Conservation (phyloP, 64 coral and sea anemone genomes). For the Catalaphyllia jardinei region DNA sequence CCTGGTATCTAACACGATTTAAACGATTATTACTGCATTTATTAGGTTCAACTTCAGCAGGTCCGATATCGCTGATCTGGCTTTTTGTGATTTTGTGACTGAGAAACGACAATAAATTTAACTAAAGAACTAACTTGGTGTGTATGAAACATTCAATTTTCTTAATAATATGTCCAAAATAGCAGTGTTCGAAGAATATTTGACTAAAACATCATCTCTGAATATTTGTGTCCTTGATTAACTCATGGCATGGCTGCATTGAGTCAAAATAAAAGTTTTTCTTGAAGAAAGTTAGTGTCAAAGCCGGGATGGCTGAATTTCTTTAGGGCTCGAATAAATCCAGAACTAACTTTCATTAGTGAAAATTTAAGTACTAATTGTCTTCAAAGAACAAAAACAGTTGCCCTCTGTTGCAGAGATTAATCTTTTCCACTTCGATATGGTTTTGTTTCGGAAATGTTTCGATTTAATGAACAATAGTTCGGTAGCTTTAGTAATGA, state of each 20-base stretch:
- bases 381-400: background rate
- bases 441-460: conserved; percentile 3
- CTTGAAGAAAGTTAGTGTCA: background rate
- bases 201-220: background rate
- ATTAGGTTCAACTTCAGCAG: background rate
- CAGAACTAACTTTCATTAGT: background rate
- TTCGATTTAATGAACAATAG: background rate
- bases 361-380: conserved; percentile 15
- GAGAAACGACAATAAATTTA: background rate
- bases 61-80: background rate
- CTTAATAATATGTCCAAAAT: background rate
- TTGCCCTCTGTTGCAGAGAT: conserved; percentile 8
- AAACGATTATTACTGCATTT: background rate
- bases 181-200: background rate
- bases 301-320: background rate
- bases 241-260: background rate
- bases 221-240: background rate
- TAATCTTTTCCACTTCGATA: conserved; percentile 1
- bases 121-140: background rate
- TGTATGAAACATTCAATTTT: background rate
- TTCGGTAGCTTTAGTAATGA: background rate
- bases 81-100: background rate
- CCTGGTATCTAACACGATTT: background rate
- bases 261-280: background rate
- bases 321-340: background rate